phyloP scores from a whole-genome alignment of 2,113 vertebrate species.

The Brachyhypopomus occidentalis region DNA sequence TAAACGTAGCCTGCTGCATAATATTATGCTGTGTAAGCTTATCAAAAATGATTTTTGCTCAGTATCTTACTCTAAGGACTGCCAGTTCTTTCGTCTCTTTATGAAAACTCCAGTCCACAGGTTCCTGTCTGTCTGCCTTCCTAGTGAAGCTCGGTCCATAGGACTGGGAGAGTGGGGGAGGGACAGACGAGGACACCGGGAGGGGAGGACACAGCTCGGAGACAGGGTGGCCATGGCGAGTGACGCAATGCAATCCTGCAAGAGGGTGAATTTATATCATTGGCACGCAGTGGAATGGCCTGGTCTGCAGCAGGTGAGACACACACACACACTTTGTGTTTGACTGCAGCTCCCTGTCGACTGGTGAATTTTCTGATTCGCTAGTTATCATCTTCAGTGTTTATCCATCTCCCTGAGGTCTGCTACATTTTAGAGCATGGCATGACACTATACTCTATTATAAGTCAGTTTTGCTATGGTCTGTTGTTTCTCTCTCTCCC shows the following conservation, averaged over 20 bases:
- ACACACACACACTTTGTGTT: constrained; percentile 7
- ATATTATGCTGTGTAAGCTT: too few species aligned
- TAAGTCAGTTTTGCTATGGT: not conserved
- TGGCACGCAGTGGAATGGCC: constrained; percentile 37
- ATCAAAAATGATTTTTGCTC: too few species aligned
- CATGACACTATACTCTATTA: not conserved
- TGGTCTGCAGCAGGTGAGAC: not conserved
- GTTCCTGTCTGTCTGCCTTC: too few species aligned
- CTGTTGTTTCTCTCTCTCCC: not conserved
- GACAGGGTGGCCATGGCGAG: not conserved
- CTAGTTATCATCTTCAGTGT: constrained; percentile 19
- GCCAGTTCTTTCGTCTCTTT: too few species aligned
- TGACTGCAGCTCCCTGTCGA: constrained; percentile 1
- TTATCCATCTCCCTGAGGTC: not conserved
- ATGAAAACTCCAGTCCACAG: too few species aligned
- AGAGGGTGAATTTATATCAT: constrained; percentile 31
- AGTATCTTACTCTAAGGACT: too few species aligned
- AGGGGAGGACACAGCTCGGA: too few species aligned
- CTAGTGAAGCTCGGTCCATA: not conserved
- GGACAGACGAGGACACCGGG: not conserved
- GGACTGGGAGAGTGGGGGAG: not conserved
- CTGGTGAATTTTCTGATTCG: constrained; percentile 37
- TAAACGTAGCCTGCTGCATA: too few species aligned
- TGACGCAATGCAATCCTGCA: constrained; percentile 25
- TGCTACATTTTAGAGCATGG: constrained; percentile 9